Conservation (phyloP, 2,888 invertebrate genomes). For the Megastigmus dorsalis region DNA sequence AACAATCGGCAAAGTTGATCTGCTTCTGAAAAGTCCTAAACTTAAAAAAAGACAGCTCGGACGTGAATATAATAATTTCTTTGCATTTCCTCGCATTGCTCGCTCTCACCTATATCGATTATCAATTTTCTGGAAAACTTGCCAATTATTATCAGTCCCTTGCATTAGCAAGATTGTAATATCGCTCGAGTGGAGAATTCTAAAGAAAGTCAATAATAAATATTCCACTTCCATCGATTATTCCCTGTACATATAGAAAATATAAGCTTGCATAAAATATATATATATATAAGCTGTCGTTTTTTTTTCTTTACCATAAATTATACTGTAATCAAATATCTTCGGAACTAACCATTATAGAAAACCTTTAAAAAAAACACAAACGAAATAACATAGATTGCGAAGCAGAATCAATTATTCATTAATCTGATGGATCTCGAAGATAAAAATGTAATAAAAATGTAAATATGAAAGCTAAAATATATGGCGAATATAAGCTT, state of each 20-base stretch:
- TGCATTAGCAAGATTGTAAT: not conserved
- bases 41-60: too few species aligned
- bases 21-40: too few species aligned
- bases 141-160: not conserved
- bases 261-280: too few species aligned
- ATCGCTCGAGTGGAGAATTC: conserved; percentile 1
- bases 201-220: not conserved
- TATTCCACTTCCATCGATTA: conserved; percentile 3
- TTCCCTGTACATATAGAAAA: not conserved
- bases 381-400: conserved; percentile 6
- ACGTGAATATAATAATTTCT: too few species aligned
- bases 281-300: not conserved
- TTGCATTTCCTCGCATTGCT: too few species aligned
- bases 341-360: not conserved
- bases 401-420: conserved; percentile 8
- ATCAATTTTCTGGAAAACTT: not conserved
- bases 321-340: conserved; percentile 4
- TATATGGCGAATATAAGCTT: too few species aligned
- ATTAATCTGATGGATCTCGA: not conserved
- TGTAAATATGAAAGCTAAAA: conserved; percentile 1
- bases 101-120: too few species aligned
- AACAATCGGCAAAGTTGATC: too few species aligned
- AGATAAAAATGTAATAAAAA: conserved; percentile 6
- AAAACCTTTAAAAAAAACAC: not conserved
- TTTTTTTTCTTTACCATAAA: not conserved